These are phyloP conservation scores for Drosophila lacteicornis DNA, from an alignment of 1,140 invertebrate genomes.

Conservation along the genomic window DNA sequence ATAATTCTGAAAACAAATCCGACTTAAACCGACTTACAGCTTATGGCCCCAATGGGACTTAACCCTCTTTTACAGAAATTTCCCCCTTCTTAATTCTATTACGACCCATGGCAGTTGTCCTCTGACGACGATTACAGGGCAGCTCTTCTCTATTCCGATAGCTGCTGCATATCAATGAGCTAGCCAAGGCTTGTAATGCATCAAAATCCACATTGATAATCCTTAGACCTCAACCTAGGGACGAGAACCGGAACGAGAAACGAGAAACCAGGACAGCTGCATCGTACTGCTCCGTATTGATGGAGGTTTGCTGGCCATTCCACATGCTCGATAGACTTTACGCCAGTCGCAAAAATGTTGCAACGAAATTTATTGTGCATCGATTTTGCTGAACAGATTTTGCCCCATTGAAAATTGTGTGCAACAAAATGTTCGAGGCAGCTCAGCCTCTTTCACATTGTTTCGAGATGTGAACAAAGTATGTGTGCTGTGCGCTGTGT, in stretches of 20 bases:
- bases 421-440: slow-evolving; percentile 61
- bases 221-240: slow-evolving; percentile 41
- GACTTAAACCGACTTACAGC: neutral
- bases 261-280: slow-evolving; percentile 36
- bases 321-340: slow-evolving; percentile 59
- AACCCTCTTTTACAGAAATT: slow-evolving; percentile 15
- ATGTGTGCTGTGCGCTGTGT: slow-evolving; percentile 25
- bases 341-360: slow-evolving; percentile 60
- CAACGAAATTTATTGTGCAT: slow-evolving; percentile 67
- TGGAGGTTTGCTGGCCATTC: slow-evolving; percentile 35
- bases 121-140: slow-evolving; percentile 21
- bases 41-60: neutral
- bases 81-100: slow-evolving; percentile 11
- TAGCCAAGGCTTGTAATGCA: slow-evolving; percentile 60
- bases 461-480: slow-evolving; percentile 55
- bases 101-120: slow-evolving; percentile 12
- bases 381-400: slow-evolving; percentile 67
- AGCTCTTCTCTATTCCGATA: slow-evolving; percentile 31
- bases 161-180: slow-evolving; percentile 67
- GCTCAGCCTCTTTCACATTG: slow-evolving; percentile 53
- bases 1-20: neutral
- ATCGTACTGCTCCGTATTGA: slow-evolving; percentile 41
- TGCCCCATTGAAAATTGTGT: slow-evolving; percentile 46
- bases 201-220: slow-evolving; percentile 64
- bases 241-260: slow-evolving; percentile 11